phyloP scores from a whole-genome alignment of 1,140 invertebrate species.

The Bombus consobrinus region DNA sequence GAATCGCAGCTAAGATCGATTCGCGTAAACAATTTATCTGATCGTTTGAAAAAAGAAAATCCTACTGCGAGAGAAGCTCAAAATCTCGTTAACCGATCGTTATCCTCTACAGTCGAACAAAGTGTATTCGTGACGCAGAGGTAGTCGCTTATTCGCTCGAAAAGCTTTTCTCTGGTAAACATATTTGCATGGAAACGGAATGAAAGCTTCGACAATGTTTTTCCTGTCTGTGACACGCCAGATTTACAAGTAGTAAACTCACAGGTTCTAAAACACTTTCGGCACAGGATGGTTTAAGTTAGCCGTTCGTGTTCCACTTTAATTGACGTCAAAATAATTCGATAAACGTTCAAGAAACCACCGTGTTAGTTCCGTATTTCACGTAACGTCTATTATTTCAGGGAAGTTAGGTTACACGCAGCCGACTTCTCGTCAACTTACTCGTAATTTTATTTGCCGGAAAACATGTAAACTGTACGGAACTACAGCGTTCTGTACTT shows the following conservation, averaged over 20 bases:
- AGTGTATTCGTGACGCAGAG: constrained; percentile 67
- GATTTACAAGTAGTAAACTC: constrained; percentile 48
- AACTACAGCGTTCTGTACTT: background rate
- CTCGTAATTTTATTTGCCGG: constrained; percentile 36
- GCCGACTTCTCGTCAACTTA: background rate
- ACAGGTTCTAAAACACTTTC: constrained; percentile 6
- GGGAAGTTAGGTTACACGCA: constrained; percentile 34
- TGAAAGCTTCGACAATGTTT: background rate
- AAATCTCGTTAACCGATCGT: constrained; percentile 59
- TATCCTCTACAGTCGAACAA: constrained; percentile 70
- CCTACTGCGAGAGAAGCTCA: constrained; percentile 17
- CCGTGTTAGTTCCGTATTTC: background rate
- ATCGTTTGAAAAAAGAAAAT: constrained; percentile 21
- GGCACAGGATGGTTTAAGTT: background rate
- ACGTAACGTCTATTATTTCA: constrained; percentile 29
- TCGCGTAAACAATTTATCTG: background rate
- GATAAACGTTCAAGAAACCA: constrained; percentile 26
- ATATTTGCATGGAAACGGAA: constrained; percentile 49
- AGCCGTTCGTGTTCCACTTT: background rate
- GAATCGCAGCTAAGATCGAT: too few relatives aligned
- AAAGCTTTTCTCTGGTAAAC: constrained; percentile 44
- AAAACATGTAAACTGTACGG: background rate
- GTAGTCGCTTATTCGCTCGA: constrained; percentile 49
- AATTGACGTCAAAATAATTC: constrained; percentile 44
- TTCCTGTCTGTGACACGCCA: background rate